Conservation (phyloP, 2,113 vertebrate genomes). For the Engystomops pustulosus region DNA sequence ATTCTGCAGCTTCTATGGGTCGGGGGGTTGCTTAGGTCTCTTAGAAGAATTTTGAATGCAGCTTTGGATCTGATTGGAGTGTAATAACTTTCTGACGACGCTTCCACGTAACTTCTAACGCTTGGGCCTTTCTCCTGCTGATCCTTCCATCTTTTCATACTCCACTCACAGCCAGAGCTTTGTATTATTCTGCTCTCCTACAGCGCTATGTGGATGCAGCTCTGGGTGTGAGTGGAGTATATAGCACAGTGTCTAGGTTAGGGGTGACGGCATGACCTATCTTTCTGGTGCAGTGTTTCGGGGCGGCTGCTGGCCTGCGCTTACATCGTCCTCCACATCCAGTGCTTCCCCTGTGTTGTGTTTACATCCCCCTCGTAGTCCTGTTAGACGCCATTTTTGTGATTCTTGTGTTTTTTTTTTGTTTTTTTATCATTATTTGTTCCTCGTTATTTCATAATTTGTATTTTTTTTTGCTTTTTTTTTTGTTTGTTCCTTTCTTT, state of each 20-base stretch:
- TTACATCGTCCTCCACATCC: not conserved
- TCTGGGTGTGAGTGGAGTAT: not conserved
- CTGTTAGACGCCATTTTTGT: constrained; percentile 64
- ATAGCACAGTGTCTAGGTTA: no score
- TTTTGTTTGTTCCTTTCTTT: constrained; percentile 63
- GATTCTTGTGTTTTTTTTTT: not conserved
- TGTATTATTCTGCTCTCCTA: not conserved
- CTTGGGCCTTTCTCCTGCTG: no score
- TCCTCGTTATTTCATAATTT: constrained; percentile 43
- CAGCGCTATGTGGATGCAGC: not conserved
- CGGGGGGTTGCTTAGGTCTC: no score
- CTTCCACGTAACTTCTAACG: no score
- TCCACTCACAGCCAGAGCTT: not conserved
- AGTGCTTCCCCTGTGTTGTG: not conserved
- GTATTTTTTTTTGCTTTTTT: not conserved
- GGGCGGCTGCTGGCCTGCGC: not conserved
- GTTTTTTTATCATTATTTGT: not conserved
- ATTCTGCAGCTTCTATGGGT: no score
- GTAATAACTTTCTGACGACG: no score
- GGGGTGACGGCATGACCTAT: no score
- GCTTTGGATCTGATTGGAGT: no score
- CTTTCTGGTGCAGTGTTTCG: not conserved
- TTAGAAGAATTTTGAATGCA: no score
- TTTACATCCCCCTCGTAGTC: constrained; percentile 55
- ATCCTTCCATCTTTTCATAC: not conserved